Percentiles rank a stretch among this genome's conserved stretches.
Evolutionary conservation across 1,140 invertebrate genomes (phyloP).

Genomic region (Trissolcus basalis): DNA sequence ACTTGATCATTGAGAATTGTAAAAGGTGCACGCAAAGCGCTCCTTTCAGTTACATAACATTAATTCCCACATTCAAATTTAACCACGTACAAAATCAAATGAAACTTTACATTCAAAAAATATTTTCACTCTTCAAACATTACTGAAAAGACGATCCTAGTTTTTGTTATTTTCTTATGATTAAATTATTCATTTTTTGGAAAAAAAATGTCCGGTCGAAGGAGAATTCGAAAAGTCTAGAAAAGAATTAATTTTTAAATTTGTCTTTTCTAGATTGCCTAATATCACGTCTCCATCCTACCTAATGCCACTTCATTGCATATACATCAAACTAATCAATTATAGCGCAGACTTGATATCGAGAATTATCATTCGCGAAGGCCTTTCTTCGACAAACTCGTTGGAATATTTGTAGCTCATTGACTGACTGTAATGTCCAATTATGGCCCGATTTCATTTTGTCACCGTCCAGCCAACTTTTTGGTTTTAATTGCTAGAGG

Average conservation of each 20-base stretch:
- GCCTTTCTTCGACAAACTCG: too few relatives aligned
- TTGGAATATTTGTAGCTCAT: too few relatives aligned
- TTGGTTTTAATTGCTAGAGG: not conserved
- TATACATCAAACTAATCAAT: constrained; percentile 50
- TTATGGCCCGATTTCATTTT: not conserved
- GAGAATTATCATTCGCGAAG: too few relatives aligned
- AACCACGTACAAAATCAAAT: too few relatives aligned
- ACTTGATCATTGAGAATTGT: constrained; percentile 17
- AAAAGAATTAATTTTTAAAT: too few relatives aligned
- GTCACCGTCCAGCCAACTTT: not conserved
- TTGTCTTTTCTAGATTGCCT: constrained; percentile 23
- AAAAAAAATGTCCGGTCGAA: too few relatives aligned
- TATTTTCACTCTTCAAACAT: too few relatives aligned
- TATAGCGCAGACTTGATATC: constrained; percentile 11
- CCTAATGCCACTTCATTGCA: constrained; percentile 40
- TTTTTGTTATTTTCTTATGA: too few relatives aligned
- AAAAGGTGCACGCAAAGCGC: not conserved
- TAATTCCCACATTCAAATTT: constrained; percentile 29
- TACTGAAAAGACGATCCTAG: too few relatives aligned
- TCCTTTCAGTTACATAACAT: constrained; percentile 20
- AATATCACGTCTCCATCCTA: constrained; percentile 36
- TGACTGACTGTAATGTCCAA: constrained; percentile 1
- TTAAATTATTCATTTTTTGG: too few relatives aligned
- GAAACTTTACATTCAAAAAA: too few relatives aligned
- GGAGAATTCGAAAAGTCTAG: too few relatives aligned